These are phyloP conservation scores for Octodonta nipae DNA, from an alignment of 2,888 invertebrate genomes.

Conservation along the genomic window DNA sequence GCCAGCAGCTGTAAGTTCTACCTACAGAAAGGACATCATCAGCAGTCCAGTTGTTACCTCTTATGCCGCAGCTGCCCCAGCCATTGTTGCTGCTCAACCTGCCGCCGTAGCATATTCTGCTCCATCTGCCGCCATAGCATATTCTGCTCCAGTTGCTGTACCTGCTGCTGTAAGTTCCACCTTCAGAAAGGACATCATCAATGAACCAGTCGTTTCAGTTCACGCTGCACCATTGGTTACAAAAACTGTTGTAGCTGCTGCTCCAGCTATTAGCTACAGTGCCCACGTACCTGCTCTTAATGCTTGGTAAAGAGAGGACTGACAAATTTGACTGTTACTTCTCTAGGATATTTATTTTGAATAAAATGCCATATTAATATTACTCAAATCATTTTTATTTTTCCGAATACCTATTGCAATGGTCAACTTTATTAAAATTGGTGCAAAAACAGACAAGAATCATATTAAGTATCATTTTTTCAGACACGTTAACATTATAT, in stretches of 20 bases:
- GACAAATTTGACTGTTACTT: constrained; percentile 10
- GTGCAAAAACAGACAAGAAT: too few species aligned
- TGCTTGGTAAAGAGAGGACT: constrained; percentile 18
- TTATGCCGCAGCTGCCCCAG: too few species aligned
- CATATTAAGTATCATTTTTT: too few species aligned
- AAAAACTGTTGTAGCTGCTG: constrained; percentile 3
- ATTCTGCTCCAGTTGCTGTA: constrained; percentile 16
- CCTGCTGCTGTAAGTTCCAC: constrained; percentile 17
- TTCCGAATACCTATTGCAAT: too few species aligned
- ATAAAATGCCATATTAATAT: too few species aligned
- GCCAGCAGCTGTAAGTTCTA: constrained; percentile 9
- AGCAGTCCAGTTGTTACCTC: constrained; percentile 14
- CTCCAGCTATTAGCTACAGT: constrained; percentile 8
- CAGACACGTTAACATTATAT: too few species aligned
- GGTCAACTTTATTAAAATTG: too few species aligned
- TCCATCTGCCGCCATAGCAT: not conserved
- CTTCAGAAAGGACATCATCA: constrained; percentile 18
- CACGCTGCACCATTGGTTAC: constrained; percentile 6
- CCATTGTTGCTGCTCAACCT: too few species aligned
- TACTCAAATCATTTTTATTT: too few species aligned
- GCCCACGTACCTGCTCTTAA: constrained; percentile 10
- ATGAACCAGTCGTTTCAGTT: constrained; percentile 12
- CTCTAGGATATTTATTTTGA: too few species aligned
- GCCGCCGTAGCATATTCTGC: too few species aligned
- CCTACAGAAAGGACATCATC: constrained; percentile 19